Evolutionary conservation across 2,113 vertebrate genomes (phyloP).

Genomic region (Meriones unguiculatus): DNA sequence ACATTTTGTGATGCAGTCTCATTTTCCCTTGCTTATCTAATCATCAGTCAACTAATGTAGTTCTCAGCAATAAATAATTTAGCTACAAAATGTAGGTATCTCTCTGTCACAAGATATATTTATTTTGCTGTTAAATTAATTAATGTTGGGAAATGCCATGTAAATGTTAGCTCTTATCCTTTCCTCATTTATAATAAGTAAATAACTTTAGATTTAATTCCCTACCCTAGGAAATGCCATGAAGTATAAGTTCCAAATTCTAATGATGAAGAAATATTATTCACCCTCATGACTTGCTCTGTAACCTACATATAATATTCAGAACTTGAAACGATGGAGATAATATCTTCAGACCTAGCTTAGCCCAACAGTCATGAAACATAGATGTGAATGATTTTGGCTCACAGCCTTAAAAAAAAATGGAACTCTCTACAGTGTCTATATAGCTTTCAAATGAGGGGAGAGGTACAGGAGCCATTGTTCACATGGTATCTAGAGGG

Average conservation of each 20-base stretch:
- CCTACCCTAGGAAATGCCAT: constrained; percentile 52
- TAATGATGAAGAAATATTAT: constrained; percentile 42
- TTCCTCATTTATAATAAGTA: constrained; percentile 72
- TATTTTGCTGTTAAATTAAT: constrained; percentile 77
- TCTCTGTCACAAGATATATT: constrained; percentile 73
- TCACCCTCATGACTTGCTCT: constrained; percentile 27
- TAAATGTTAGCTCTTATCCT: constrained; percentile 74
- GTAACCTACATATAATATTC: constrained; percentile 60
- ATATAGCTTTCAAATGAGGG: neutral
- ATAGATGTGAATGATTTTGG: constrained; percentile 45
- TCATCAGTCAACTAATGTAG: constrained; percentile 44
- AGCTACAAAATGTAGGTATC: constrained; percentile 57
- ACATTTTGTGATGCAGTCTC: neutral
- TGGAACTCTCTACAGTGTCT: neutral
- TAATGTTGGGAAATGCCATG: constrained; percentile 69
- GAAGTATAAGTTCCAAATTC: constrained; percentile 41
- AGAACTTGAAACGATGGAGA: constrained; percentile 50
- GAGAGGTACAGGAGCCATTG: neutral
- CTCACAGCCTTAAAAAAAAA: constrained; percentile 50
- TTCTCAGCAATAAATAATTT: constrained; percentile 73
- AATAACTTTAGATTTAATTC: constrained; percentile 70
- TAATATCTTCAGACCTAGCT: constrained; percentile 24
- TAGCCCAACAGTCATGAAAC: constrained; percentile 42
- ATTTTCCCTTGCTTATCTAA: neutral
- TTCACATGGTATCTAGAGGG: neutral